Evolutionary conservation across 2,888 invertebrate species (phyloP).

Genomic region (Vanessa cardui): DNA sequence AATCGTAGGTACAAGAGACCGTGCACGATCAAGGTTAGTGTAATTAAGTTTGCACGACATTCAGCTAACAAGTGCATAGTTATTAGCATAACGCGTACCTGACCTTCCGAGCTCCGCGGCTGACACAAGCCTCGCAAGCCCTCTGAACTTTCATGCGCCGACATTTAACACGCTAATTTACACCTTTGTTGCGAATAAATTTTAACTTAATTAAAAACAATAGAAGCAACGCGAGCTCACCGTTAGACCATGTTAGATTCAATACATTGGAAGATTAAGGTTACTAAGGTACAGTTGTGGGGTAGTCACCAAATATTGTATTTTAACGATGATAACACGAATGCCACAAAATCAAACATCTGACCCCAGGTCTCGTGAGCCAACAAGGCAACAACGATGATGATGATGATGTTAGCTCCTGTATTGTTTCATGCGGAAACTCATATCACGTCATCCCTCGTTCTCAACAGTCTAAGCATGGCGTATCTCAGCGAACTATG

Average conservation of each 20-base stretch:
- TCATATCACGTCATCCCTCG: too few relatives aligned
- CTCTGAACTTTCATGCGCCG: conserved; percentile 49
- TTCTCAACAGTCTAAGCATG: too few relatives aligned
- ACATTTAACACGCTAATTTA: conserved; percentile 43
- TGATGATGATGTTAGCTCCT: too few relatives aligned
- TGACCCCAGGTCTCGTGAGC: too few relatives aligned
- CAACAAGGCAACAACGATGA: too few relatives aligned
- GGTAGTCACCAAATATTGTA: too few relatives aligned
- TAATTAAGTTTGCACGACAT: conserved; percentile 32
- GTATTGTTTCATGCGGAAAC: too few relatives aligned
- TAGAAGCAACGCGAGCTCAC: neutral
- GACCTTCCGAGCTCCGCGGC: conserved; percentile 49
- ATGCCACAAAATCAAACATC: too few relatives aligned
- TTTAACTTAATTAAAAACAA: neutral
- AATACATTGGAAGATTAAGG: too few relatives aligned
- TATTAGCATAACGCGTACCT: conserved; percentile 43
- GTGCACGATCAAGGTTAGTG: conserved; percentile 4
- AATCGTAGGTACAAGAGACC: neutral
- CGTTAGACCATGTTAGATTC: neutral
- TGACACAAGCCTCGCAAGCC: conserved; percentile 49
- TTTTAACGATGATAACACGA: too few relatives aligned
- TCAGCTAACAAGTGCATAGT: conserved; percentile 35
- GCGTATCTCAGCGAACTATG: too few relatives aligned
- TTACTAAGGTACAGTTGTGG: too few relatives aligned
- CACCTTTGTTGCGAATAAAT: conserved; percentile 1